These are phyloP conservation scores for Plutomurus gul DNA, from an alignment of 1,140 invertebrate genomes.

Conservation along the genomic window DNA sequence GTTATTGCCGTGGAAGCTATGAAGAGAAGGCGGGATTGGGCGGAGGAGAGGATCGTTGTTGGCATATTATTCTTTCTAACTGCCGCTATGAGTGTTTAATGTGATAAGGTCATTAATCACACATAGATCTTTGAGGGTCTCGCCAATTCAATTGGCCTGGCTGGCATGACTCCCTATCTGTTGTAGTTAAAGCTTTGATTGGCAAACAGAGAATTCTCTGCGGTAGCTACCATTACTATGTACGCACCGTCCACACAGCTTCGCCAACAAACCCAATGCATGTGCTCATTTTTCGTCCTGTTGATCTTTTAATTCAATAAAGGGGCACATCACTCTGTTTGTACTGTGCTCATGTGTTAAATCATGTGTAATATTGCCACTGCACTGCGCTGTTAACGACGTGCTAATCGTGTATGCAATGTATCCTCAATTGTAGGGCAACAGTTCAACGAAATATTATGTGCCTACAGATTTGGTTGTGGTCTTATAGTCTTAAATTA, in stretches of 20 bases:
- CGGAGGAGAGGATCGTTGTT: neutral
- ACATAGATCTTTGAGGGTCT: conserved; percentile 45
- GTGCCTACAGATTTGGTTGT: no score
- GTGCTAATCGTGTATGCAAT: no score
- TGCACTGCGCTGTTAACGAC: no score
- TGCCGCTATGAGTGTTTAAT: conserved; percentile 46
- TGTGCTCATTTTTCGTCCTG: neutral
- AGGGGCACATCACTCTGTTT: neutral
- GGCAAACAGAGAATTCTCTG: neutral
- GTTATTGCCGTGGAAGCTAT: neutral
- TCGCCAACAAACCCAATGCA: neutral
- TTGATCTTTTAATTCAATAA: conserved; percentile 49
- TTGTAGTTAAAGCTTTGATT: neutral
- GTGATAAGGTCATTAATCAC: conserved; percentile 55
- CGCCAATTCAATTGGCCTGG: conserved; percentile 43
- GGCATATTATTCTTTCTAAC: neutral
- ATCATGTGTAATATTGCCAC: no score
- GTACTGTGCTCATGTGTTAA: no score
- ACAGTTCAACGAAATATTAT: no score
- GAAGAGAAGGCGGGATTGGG: neutral
- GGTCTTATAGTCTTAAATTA: no score
- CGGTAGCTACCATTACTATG: neutral
- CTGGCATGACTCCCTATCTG: neutral
- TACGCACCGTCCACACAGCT: neutral
- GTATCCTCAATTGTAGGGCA: no score